phyloP scores from a whole-genome alignment of 2,888 invertebrate species.

The Helicoverpa assulta region DNA sequence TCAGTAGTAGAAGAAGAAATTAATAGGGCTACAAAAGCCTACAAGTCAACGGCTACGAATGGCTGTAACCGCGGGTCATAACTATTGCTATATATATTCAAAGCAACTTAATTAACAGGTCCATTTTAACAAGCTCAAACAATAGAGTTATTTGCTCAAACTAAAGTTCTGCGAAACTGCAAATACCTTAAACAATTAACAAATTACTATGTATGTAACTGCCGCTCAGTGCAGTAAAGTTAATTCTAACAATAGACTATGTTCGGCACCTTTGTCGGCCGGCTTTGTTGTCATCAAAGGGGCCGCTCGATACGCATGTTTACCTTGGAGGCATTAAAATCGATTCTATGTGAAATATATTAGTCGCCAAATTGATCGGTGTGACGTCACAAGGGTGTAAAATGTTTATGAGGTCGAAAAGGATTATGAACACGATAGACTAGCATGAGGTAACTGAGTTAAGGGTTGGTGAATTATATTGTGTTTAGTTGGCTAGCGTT shows the following conservation, averaged over 20 bases:
- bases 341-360: constrained; percentile 77
- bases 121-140: constrained; percentile 17
- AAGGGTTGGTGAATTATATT: not conserved
- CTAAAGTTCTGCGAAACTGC: constrained; percentile 35
- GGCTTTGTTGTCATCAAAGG: constrained; percentile 82
- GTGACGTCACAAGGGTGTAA: constrained; percentile 44
- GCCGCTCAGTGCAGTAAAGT: constrained; percentile 63
- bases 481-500: not conserved
- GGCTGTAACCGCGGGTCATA: not conserved
- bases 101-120: not conserved
- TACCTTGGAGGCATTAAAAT: constrained; percentile 77
- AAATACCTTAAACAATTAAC: constrained; percentile 57
- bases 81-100: not conserved
- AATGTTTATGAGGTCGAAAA: constrained; percentile 43
- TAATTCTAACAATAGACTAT: constrained; percentile 71
- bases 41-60: no score
- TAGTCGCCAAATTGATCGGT: constrained; percentile 72
- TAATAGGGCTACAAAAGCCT: no score
- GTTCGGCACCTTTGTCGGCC: constrained; percentile 83
- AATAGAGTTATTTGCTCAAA: constrained; percentile 22
- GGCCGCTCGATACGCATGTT: constrained; percentile 80
- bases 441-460: not conserved
- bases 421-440: constrained; percentile 2
- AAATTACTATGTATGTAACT: constrained; percentile 43
- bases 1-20: no score